Evolutionary conservation across 2,888 invertebrate genomes (phyloP).

Genomic region (Drosophila pegasa): DNA sequence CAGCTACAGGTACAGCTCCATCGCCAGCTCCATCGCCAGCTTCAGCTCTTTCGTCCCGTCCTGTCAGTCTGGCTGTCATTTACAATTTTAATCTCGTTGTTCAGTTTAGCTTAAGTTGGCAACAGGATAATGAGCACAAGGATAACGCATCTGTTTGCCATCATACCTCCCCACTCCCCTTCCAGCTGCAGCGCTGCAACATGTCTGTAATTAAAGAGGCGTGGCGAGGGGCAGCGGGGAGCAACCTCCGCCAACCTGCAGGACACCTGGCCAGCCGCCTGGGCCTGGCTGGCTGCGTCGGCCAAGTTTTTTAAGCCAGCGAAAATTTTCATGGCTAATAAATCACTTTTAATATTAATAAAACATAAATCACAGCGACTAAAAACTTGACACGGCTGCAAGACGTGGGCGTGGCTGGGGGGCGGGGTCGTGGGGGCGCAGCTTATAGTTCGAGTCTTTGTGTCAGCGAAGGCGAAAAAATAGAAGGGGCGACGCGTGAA

Average conservation of each 20-base stretch:
- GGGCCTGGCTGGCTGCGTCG: conserved; percentile 5
- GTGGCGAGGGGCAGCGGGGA: conserved; percentile 33
- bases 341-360: conserved; percentile 83
- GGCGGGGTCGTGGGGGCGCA: background rate
- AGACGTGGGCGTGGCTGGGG: background rate
- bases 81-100: conserved; percentile 79
- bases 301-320: conserved; percentile 51
- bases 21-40: conserved; percentile 6
- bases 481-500: background rate
- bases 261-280: conserved; percentile 17
- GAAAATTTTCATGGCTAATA: conserved; percentile 76
- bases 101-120: conserved; percentile 76
- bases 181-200: conserved; percentile 17
- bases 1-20: conserved; percentile 9
- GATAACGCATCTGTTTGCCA: conserved; percentile 28
- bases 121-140: conserved; percentile 66
- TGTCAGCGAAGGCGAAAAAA: conserved; percentile 12
- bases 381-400: conserved; percentile 53
- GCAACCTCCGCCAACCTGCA: no score
- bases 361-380: conserved; percentile 81
- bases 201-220: conserved; percentile 68
- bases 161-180: background rate
- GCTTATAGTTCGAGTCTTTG: conserved; percentile 37
- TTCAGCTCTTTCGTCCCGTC: conserved; percentile 28
- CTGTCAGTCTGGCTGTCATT: conserved; percentile 72